Evolutionary conservation across 1,140 invertebrate genomes (phyloP).

Genomic region (Galleria mellonella): DNA sequence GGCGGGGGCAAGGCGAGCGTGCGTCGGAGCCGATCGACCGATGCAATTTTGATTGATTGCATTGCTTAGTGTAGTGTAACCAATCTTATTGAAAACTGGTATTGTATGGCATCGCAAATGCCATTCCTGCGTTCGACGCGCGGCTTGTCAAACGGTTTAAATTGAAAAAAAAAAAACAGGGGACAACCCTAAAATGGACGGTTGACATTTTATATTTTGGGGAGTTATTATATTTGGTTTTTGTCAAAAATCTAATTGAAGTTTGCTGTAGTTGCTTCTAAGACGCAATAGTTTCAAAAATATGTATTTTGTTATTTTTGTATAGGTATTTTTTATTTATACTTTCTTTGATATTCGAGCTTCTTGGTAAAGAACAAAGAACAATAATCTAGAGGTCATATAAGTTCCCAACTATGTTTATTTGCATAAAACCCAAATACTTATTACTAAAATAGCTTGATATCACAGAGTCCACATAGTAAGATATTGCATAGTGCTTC

Average conservation of each 20-base stretch:
- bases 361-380: too few relatives aligned
- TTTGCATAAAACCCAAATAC: too few relatives aligned
- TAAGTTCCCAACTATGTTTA: too few relatives aligned
- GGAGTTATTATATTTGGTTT: slow-evolving; percentile 47
- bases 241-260: slow-evolving; percentile 21
- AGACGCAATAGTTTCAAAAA: neutral
- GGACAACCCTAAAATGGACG: slow-evolving; percentile 56
- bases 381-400: too few relatives aligned
- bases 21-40: slow-evolving; percentile 52
- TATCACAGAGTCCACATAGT: too few relatives aligned
- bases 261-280: slow-evolving; percentile 1
- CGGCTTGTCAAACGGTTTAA: slow-evolving; percentile 66
- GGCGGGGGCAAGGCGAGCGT: slow-evolving; percentile 27
- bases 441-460: too few relatives aligned
- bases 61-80: slow-evolving; percentile 72
- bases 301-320: neutral
- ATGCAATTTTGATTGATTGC: slow-evolving; percentile 72
- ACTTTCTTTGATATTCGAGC: too few relatives aligned
- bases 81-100: slow-evolving; percentile 70
- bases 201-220: slow-evolving; percentile 63
- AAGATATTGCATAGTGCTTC: too few relatives aligned
- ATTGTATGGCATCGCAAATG: slow-evolving; percentile 61
- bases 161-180: slow-evolving; percentile 69
- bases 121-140: slow-evolving; percentile 59
- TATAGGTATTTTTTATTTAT: too few relatives aligned